Evolutionary conservation across 2,113 vertebrate genomes (phyloP).

Genomic region (Neodontobutis hainanensis): DNA sequence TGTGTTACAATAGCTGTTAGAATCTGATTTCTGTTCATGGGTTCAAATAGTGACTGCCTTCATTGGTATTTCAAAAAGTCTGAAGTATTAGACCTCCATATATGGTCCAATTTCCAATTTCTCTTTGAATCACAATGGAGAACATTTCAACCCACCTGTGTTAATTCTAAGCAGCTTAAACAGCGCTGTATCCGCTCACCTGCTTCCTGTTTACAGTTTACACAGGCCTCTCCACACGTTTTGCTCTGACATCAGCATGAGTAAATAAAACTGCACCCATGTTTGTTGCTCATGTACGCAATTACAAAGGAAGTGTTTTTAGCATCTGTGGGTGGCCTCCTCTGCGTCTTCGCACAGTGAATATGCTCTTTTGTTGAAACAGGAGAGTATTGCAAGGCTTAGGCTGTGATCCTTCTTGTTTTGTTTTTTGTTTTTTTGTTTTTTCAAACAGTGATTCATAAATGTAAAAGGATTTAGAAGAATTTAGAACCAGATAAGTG

Average conservation of each 20-base stretch:
- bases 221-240: not conserved
- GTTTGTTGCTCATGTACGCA: slow-evolving; percentile 26
- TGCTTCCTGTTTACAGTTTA: not conserved
- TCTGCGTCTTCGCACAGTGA: slow-evolving; percentile 21
- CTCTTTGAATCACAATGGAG: too few relatives aligned
- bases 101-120: too few relatives aligned
- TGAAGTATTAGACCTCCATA: too few relatives aligned
- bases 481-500: too few relatives aligned
- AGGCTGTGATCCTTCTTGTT: not conserved
- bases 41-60: too few relatives aligned
- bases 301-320: slow-evolving; percentile 44
- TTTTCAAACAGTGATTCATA: too few relatives aligned
- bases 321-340: slow-evolving; percentile 39
- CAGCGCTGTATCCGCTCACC: not conserved
- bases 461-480: too few relatives aligned
- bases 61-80: too few relatives aligned
- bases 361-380: not conserved
- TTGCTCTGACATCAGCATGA: slow-evolving; percentile 20
- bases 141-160: slow-evolving; percentile 20
- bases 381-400: slow-evolving; percentile 8
- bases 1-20: too few relatives aligned
- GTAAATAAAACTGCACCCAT: slow-evolving; percentile 6
- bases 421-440: too few relatives aligned
- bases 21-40: too few relatives aligned
- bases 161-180: slow-evolving; percentile 1